Evolutionary conservation across 2,888 invertebrate species (phyloP).

Genomic region (Heliconius hortense): DNA sequence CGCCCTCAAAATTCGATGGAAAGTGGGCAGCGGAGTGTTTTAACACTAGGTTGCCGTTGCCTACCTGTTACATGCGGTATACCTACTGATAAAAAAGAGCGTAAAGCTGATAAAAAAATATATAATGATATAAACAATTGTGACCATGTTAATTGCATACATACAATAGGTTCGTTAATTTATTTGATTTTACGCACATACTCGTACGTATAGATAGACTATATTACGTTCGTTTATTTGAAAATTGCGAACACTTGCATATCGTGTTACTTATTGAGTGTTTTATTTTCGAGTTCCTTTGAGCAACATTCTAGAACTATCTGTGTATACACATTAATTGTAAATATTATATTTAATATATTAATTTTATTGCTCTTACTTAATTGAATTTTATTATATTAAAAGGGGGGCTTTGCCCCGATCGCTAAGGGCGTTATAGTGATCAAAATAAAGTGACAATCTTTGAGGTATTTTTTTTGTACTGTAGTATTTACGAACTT

Average conservation of each 20-base stretch:
- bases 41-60: no score
- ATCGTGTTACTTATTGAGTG: slow-evolving; percentile 4
- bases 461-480: no score
- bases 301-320: neutral
- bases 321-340: neutral
- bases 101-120: no score
- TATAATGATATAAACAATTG: neutral
- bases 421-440: neutral
- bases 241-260: slow-evolving; percentile 6
- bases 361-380: neutral
- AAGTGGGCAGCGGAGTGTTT: no score
- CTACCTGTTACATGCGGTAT: no score
- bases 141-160: neutral
- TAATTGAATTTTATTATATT: neutral
- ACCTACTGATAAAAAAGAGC: no score
- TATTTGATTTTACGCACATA: neutral
- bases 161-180: slow-evolving; percentile 14
- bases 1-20: no score
- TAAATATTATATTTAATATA: neutral
- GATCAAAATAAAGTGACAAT: no score
- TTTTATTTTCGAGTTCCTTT: neutral
- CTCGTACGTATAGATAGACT: neutral
- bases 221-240: neutral
- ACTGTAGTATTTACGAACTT: no score
- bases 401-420: neutral